Evolutionary conservation across 2,888 invertebrate genomes (phyloP), one percentile per base, ranked within the genome.

Genomic region (Aphodius sticticus): DNA sequence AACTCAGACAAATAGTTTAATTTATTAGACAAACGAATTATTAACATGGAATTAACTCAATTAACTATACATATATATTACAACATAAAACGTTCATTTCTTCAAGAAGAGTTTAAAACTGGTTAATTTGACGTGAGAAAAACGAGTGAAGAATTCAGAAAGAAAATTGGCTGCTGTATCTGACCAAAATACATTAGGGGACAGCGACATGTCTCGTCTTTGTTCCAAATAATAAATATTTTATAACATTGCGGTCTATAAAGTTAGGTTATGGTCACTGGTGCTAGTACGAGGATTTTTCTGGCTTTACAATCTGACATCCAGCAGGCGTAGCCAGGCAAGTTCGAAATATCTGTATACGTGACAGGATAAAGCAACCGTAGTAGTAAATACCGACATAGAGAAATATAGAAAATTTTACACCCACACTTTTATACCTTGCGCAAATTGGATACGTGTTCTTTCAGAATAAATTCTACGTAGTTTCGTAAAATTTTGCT

Each of bases 191-290:
- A 12, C 53, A 53, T 53, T 53, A 53, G 53, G 53, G 53, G 53
- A 53, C 12, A 53, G 53, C 7, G 7, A 7, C 53, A 7, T 53
- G 53, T 53, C 9, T 53, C 53, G 53, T 53, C 53, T 53, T 53
- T 53, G 53, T 53, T 53, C 53, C 53, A 53, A 53, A 53, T 53
- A 53, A 53, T 53, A 53, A 53, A 53, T 53, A 53, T 53, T 53
- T 53, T 53, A 53, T 53, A 53, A 53, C 53, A 53, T 53, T 53
- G 53, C 53, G 53, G 53, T 53, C 53, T 53, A 53, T 53, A 53
- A 53, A 53, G 53, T 53, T 53, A 53, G 53, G 53, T 53, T 53
- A 53, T 53, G 53, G 53, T 53, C 53, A 53, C 53, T 53, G 53
- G 53, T 53, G 53, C 53, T 5, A 9, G 53, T 53, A 53, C 53